These are phyloP conservation scores for Eugnorisma glareosa DNA, from an alignment of 2,888 invertebrate genomes.

Conservation along the genomic window DNA sequence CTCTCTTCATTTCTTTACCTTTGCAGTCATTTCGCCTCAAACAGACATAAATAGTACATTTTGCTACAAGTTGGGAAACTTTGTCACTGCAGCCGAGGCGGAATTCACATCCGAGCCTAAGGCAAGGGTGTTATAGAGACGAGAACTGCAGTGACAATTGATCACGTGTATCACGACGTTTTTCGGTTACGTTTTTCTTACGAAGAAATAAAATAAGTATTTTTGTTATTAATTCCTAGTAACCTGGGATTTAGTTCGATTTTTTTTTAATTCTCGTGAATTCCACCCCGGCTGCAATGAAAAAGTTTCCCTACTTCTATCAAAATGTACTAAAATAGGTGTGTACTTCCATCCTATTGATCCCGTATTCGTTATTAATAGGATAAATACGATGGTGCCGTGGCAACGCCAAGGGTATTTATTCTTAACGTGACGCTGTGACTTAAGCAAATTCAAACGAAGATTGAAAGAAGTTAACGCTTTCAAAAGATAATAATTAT, in stretches of 20 bases:
- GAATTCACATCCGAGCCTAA: not conserved
- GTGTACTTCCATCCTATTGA: not conserved
- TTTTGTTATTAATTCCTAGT: not conserved
- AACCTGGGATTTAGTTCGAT: not conserved
- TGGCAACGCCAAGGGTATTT: conserved; percentile 18
- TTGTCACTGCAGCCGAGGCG: not conserved
- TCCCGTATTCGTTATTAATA: conserved; percentile 12
- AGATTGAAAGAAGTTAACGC: conserved; percentile 3
- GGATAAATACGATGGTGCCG: conserved; percentile 6
- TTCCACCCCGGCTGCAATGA: not conserved
- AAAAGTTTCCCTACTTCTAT: not conserved
- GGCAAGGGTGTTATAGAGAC: not conserved
- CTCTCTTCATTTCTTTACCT: no score
- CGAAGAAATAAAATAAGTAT: not conserved
- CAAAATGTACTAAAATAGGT: not conserved
- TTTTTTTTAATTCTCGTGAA: not conserved
- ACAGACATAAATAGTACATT: not conserved
- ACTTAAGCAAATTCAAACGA: conserved; percentile 7
- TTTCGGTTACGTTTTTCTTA: no score
- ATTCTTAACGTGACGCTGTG: not conserved
- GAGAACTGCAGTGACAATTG: not conserved
- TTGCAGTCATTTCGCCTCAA: not conserved
- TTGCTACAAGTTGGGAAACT: not conserved
- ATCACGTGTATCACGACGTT: not conserved
- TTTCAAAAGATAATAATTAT: conserved; percentile 6